Percentiles rank a stretch among this genome's conserved stretches.
These are phyloP conservation scores for Leptinotarsa rubiginosa DNA, from an alignment of 2,888 invertebrate genomes.

Conservation along the genomic window DNA sequence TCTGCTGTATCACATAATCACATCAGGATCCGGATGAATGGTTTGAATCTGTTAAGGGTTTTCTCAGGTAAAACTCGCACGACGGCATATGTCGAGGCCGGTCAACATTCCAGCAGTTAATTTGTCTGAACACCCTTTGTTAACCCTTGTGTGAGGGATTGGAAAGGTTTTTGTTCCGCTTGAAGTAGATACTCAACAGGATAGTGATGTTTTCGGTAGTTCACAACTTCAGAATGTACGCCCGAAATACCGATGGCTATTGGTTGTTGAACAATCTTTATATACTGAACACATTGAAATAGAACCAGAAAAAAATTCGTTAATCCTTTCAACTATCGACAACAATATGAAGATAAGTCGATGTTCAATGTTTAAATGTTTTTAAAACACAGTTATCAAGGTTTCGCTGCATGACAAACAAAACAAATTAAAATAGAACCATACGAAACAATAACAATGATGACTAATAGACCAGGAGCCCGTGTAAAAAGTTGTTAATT, in stretches of 20 bases:
- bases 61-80: slow-evolving; percentile 4
- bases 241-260: not conserved
- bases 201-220: slow-evolving; percentile 30
- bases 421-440: too few species aligned
- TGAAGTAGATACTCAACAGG: slow-evolving; percentile 30
- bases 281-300: not conserved
- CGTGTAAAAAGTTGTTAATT: too few species aligned
- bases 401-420: too few species aligned
- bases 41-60: slow-evolving; percentile 3
- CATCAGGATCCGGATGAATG: not conserved
- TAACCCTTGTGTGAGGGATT: slow-evolving; percentile 23
- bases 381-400: too few species aligned
- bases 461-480: too few species aligned
- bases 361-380: too few species aligned
- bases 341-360: too few species aligned
- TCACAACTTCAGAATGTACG: slow-evolving; percentile 25
- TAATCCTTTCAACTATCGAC: too few species aligned
- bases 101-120: slow-evolving; percentile 27
- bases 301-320: too few species aligned
- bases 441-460: too few species aligned
- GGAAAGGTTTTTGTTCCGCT: slow-evolving; percentile 31
- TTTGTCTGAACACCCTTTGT: slow-evolving; percentile 26
- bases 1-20: not conserved
- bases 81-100: not conserved
- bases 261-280: not conserved